Base-by-base conservation (phyloP, 2,888 invertebrate species). In the Eudasyphora cyanicolor region DNA sequence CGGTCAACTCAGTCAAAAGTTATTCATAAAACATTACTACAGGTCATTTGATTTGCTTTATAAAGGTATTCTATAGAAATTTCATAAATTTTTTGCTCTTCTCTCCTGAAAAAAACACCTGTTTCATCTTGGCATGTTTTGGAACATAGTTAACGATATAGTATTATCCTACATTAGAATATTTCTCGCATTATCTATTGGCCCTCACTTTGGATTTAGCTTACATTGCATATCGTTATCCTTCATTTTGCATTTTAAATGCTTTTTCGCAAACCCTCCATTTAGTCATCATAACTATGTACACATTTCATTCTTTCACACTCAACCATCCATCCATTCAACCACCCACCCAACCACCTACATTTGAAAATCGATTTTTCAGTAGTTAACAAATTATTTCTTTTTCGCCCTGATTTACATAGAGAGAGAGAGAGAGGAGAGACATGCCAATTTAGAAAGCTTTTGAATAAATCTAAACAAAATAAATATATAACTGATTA, bases 311-410 rank as follows among this genome's bases (percentile, higher is more conserved):
- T 51, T 19, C 19, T 51, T 51, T 19, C n/a, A n/a, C 45, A 45
- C 45, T 14, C n/a, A n/a, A n/a, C n/a, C n/a, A n/a, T n/a, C n/a
- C n/a, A n/a, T n/a, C n/a, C n/a, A n/a, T n/a, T n/a, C n/a, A n/a
- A n/a, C n/a, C n/a, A n/a, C n/a, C n/a, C n/a, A n/a, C n/a, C n/a
- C n/a, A n/a, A 17, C 17, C n/a, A 49, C 19, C 10, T 27, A 57
- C 14, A 57, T 57, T 57, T 24, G 8, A 57, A 57, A 24, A 57
- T 57, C 27, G 57, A 57, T 57, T 57, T 57, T 57, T 27, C 27
- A 49, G 29, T 49, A 49, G 45, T 69, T 69, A 69, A 69, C 70
- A 76, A 51, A 80, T 76, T 67, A 60, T 74, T 67, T 19, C 60
- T 35, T 24, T 54, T 54, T 4, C 27, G 27, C 10, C 38, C 27